Percentiles rank a stretch among this genome's conserved stretches.
These are phyloP conservation scores for Antheraea mylitta DNA, from an alignment of 1,140 invertebrate species.

Conservation along the genomic window DNA sequence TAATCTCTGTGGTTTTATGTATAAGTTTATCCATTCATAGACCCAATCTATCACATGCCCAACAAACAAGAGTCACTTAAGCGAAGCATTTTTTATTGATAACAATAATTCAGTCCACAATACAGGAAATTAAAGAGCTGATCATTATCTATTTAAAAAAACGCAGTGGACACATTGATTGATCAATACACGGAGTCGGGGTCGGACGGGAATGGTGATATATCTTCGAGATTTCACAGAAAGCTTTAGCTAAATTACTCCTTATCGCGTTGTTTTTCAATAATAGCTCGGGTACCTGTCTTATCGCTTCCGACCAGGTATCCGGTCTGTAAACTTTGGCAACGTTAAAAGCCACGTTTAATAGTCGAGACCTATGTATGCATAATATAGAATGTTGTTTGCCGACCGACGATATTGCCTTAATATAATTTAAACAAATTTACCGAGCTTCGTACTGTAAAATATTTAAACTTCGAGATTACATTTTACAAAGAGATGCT, in stretches of 20 bases:
- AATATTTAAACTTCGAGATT: too few relatives aligned
- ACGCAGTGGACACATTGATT: constrained; percentile 28
- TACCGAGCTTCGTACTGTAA: not conserved
- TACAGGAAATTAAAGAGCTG: constrained; percentile 30
- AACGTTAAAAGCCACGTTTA: constrained; percentile 4
- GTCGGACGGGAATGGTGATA: constrained; percentile 12
- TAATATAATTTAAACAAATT: not conserved
- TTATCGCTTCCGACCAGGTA: constrained; percentile 10
- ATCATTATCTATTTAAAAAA: constrained; percentile 42
- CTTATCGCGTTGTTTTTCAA: constrained; percentile 6
- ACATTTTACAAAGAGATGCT: too few relatives aligned
- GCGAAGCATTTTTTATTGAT: not conserved
- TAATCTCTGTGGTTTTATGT: too few relatives aligned
- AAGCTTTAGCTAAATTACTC: constrained; percentile 10
- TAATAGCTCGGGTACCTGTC: constrained; percentile 5
- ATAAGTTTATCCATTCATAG: too few relatives aligned
- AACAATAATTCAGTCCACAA: constrained; percentile 22
- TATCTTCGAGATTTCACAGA: constrained; percentile 12
- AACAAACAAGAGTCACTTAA: too few relatives aligned
- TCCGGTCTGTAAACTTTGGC: constrained; percentile 1
- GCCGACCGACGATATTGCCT: not conserved
- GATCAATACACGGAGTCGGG: constrained; percentile 29
- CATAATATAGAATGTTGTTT: not conserved
- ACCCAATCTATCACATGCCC: too few relatives aligned
- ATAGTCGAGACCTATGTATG: not conserved